Evolutionary conservation across 2,888 invertebrate species (phyloP).

Genomic region (Drosophila hamatofila): DNA sequence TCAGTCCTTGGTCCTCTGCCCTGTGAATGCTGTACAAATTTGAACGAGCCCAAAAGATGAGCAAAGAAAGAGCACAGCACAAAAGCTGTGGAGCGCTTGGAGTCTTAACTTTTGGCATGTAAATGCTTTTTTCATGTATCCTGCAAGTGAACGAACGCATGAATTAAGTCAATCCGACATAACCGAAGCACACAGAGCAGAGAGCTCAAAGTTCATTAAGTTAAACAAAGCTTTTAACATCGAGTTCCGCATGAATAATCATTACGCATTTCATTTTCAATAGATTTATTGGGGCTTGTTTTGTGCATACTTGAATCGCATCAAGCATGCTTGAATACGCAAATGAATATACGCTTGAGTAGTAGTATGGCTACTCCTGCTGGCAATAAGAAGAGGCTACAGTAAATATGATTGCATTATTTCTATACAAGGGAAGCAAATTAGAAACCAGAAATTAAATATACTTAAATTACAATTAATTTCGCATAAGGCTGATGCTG

Average conservation of each 20-base stretch:
- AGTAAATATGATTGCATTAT: not conserved
- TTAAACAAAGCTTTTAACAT: conserved; percentile 9
- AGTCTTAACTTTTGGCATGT: conserved; percentile 55
- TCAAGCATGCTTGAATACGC: not conserved
- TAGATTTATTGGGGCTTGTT: not conserved
- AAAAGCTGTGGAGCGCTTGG: conserved; percentile 19
- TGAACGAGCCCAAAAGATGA: conserved; percentile 25
- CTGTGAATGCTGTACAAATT: conserved; percentile 32
- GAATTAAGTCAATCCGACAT: conserved; percentile 23
- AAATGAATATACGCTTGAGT: too few relatives aligned
- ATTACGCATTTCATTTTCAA: not conserved
- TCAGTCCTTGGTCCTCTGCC: conserved; percentile 8
- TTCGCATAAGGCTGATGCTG: conserved; percentile 36
- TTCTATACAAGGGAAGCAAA: not conserved
- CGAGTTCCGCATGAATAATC: conserved; percentile 3
- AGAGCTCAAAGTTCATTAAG: conserved; percentile 18
- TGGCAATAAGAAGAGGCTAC: not conserved
- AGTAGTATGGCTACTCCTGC: not conserved
- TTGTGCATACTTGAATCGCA: not conserved
- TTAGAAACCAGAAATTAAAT: conserved; percentile 36
- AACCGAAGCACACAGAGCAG: not conserved
- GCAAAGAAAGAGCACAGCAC: conserved; percentile 15
- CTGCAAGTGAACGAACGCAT: conserved; percentile 35
- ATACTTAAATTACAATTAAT: conserved; percentile 63
- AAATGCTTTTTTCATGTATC: conserved; percentile 33